phyloP scores from a whole-genome alignment of 2,888 invertebrate genomes.

The Boloria euphrosyne region DNA sequence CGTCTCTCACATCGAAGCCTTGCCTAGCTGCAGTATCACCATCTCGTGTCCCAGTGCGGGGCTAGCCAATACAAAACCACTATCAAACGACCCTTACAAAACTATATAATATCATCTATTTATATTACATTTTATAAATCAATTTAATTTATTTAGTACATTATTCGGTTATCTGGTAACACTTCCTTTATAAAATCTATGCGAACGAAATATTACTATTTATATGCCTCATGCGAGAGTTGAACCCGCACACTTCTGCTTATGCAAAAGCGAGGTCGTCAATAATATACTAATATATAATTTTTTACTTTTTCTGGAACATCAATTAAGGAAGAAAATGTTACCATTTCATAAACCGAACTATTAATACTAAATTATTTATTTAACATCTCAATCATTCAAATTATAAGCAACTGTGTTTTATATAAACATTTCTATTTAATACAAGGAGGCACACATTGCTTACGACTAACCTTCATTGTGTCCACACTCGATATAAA shows the following conservation, averaged over 20 bases:
- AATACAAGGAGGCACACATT: conserved; percentile 81
- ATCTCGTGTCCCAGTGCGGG: conserved; percentile 61
- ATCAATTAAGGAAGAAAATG: neutral
- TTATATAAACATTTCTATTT: conserved; percentile 56
- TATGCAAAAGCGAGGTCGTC: neutral
- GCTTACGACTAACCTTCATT: conserved; percentile 52
- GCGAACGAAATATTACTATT: neutral
- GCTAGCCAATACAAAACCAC: conserved; percentile 39
- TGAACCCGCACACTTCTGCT: neutral
- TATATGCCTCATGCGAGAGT: neutral
- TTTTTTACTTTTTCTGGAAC: neutral
- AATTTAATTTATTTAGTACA: conserved; percentile 17
- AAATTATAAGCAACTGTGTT: conserved; percentile 16
- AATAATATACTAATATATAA: neutral
- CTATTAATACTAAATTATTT: conserved; percentile 17
- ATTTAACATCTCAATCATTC: conserved; percentile 39
- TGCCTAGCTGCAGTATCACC: conserved; percentile 76
- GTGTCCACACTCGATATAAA: neutral
- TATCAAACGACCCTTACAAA: conserved; percentile 67
- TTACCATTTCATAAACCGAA: conserved; percentile 21
- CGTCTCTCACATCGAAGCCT: conserved; percentile 63
- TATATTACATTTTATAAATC: conserved; percentile 38
- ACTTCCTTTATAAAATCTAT: neutral
- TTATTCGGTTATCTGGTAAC: neutral
- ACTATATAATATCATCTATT: conserved; percentile 52